Evolutionary conservation across 1,140 invertebrate genomes (phyloP).

Genomic region (Drosophila varians): DNA sequence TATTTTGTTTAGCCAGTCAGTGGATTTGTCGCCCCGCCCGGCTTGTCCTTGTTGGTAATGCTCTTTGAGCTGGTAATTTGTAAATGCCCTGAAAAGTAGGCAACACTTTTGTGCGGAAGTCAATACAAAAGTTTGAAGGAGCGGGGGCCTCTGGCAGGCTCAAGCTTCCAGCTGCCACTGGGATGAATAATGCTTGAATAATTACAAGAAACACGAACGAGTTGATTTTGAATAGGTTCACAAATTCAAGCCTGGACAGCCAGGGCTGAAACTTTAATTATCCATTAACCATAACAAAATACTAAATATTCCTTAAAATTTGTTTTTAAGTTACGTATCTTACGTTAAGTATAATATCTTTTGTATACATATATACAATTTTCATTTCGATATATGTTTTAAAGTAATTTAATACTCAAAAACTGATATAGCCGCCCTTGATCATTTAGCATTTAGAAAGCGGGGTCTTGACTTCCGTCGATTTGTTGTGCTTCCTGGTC

Average conservation of each 20-base stretch:
- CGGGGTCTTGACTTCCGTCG: slow-evolving; percentile 29
- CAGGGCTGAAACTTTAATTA: too few relatives aligned
- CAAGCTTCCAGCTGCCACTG: slow-evolving; percentile 51
- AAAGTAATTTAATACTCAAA: too few relatives aligned
- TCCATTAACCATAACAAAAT: too few relatives aligned
- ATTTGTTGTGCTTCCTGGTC: slow-evolving; percentile 34
- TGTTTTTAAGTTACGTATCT: too few relatives aligned
- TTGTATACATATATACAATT: too few relatives aligned
- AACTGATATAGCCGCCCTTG: slow-evolving; percentile 5
- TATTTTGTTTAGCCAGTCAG: slow-evolving; percentile 72
- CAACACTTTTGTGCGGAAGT: slow-evolving; percentile 74
- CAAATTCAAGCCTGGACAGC: neutral
- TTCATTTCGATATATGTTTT: too few relatives aligned
- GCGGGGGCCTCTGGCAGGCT: neutral
- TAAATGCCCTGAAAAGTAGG: slow-evolving; percentile 66
- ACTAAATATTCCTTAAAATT: too few relatives aligned
- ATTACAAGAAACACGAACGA: slow-evolving; percentile 66
- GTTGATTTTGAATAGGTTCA: slow-evolving; percentile 53
- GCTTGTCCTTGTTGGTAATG: slow-evolving; percentile 23
- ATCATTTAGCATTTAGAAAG: slow-evolving; percentile 26
- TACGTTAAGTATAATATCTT: too few relatives aligned
- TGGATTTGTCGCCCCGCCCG: slow-evolving; percentile 41
- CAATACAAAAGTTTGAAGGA: slow-evolving; percentile 26
- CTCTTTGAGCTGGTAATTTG: slow-evolving; percentile 59
- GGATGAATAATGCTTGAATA: slow-evolving; percentile 77